phyloP scores from a whole-genome alignment of 2,888 invertebrate species.

The Blastobasis lacticolella region DNA sequence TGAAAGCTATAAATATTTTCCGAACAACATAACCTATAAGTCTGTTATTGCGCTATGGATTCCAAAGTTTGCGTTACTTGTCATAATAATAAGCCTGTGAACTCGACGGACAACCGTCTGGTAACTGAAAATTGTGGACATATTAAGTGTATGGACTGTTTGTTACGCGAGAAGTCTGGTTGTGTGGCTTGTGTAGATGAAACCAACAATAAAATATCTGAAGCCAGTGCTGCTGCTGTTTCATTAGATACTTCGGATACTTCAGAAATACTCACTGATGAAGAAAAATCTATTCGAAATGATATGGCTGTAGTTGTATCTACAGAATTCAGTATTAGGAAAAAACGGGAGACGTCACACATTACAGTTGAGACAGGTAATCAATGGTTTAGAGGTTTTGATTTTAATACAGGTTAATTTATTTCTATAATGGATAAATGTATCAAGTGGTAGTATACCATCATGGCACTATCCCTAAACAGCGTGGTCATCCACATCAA shows the following conservation, averaged over 20 bases:
- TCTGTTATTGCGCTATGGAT: slow-evolving; percentile 48
- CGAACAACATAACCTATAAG: slow-evolving; percentile 19
- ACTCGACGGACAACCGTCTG: slow-evolving; percentile 75
- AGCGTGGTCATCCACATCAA: no score
- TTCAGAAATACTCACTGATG: no score
- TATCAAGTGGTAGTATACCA: no score
- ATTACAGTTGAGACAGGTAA: slow-evolving; percentile 53
- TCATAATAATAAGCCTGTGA: slow-evolving; percentile 66
- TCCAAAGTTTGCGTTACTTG: slow-evolving; percentile 76
- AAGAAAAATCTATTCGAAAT: background rate
- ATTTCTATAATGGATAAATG: background rate
- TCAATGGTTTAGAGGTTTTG: background rate
- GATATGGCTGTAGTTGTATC: slow-evolving; percentile 17
- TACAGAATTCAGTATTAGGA: slow-evolving; percentile 37
- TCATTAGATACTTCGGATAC: no score
- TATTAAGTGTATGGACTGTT: slow-evolving; percentile 82
- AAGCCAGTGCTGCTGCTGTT: slow-evolving; percentile 4
- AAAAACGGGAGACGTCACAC: slow-evolving; percentile 53
- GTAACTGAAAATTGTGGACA: slow-evolving; percentile 85
- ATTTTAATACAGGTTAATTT: background rate
- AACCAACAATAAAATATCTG: slow-evolving; percentile 17
- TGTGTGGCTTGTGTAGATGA: slow-evolving; percentile 71
- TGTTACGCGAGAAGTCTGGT: slow-evolving; percentile 78
- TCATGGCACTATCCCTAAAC: no score
- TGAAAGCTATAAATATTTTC: background rate